Conservation (phyloP, 2,888 invertebrate genomes). For the Eupeodes latifasciatus region DNA sequence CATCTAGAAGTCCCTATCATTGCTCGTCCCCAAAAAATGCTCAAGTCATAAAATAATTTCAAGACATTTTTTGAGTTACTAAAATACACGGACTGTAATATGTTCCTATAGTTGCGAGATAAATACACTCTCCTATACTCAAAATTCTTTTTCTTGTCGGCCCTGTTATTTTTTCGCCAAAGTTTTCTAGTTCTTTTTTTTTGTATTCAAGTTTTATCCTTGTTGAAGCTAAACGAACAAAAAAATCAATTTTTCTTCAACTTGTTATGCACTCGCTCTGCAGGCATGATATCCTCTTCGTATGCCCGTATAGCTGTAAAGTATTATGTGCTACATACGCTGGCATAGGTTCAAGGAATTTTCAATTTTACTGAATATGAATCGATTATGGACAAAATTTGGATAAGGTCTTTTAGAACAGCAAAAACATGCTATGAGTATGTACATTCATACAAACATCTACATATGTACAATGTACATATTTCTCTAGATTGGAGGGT, state of each 20-base stretch:
- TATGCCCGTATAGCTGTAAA: conserved; percentile 54
- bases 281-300: conserved; percentile 64
- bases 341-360: conserved; percentile 75
- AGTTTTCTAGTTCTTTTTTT: conserved; percentile 19
- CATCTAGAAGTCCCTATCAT: no score
- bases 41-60: no score
- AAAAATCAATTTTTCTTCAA: conserved; percentile 49
- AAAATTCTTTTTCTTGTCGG: not conserved
- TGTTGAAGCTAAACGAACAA: conserved; percentile 14
- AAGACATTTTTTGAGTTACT: no score
- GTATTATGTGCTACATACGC: conserved; percentile 60
- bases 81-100: not conserved
- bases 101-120: not conserved
- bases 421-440: no score
- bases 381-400: conserved; percentile 71
- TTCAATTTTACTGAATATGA: conserved; percentile 71
- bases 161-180: conserved; percentile 15
- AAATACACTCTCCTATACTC: not conserved
- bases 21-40: no score
- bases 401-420: not conserved
- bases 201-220: not conserved
- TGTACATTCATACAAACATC: no score
- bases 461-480: no score
- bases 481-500: no score
- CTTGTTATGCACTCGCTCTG: conserved; percentile 62